Evolutionary conservation across 2,113 vertebrate genomes (phyloP).

Genomic region (Oreochromis tanganicae): DNA sequence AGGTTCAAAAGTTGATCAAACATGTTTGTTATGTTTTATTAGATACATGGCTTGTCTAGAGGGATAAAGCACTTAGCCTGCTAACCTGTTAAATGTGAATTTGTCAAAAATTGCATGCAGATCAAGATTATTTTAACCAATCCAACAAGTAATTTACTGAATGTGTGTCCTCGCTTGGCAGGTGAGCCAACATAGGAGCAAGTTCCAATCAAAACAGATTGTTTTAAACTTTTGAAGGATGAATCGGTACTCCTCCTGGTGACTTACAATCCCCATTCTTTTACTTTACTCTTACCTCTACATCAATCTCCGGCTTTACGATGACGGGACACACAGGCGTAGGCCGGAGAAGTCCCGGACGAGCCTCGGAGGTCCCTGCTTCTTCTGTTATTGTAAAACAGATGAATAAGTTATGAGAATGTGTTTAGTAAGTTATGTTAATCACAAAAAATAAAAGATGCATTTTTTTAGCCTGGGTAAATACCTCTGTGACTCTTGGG

Average conservation of each 20-base stretch:
- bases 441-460: background rate
- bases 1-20: conserved; percentile 10
- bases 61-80: background rate
- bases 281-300: conserved; percentile 53
- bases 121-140: background rate
- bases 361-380: background rate
- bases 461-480: background rate
- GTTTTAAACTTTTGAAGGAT: background rate
- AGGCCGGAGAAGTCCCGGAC: background rate
- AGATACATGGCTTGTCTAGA: conserved; percentile 1
- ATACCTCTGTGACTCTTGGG: background rate
- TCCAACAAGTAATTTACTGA: background rate
- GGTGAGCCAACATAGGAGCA: background rate
- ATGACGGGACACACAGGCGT: conserved; percentile 11
- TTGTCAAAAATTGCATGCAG: conserved; percentile 41
- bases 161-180: background rate
- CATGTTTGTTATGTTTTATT: conserved; percentile 37
- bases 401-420: background rate
- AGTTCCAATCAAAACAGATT: background rate
- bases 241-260: background rate
- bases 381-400: conserved; percentile 37
- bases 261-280: background rate
- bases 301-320: conserved; percentile 60
- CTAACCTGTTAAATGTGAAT: conserved; percentile 27
- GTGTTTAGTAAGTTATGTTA: background rate